phyloP scores from a whole-genome alignment of 2,888 invertebrate genomes.

The Mythimna albipuncta region DNA sequence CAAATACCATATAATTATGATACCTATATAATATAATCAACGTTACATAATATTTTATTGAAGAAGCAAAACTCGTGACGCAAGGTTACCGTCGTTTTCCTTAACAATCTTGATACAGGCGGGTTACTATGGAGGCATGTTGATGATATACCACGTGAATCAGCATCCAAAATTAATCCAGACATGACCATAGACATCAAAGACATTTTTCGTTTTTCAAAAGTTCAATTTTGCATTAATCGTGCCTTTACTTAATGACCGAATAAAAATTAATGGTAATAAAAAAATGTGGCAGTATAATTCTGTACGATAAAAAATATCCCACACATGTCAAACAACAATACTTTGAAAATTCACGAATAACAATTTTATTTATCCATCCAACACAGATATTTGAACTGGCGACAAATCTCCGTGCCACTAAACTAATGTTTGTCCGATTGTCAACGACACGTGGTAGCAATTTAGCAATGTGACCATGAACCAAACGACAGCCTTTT shows the following conservation, averaged over 20 bases:
- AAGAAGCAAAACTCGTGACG: constrained; percentile 45
- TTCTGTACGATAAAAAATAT: no score
- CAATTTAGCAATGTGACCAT: constrained; percentile 20
- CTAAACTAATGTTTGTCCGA: not conserved
- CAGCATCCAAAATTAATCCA: not conserved
- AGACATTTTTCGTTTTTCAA: not conserved
- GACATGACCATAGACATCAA: not conserved
- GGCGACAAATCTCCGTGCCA: not conserved
- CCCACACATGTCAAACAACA: no score
- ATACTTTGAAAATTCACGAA: no score
- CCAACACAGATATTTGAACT: not conserved
- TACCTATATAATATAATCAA: not conserved
- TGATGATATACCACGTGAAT: not conserved
- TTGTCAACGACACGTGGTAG: not conserved
- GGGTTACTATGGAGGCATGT: constrained; percentile 12
- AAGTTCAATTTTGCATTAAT: not conserved
- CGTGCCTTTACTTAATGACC: not conserved
- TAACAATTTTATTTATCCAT: not conserved
- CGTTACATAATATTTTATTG: constrained; percentile 20
- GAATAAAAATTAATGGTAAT: not conserved
- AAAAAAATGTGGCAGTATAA: not conserved
- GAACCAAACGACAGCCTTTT: constrained; percentile 25
- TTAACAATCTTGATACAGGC: constrained; percentile 30
- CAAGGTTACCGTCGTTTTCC: constrained; percentile 65
- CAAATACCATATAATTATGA: constrained; percentile 1